Conservation (phyloP, 35 echinoderm and acorn worm genomes). For the Ophiothrix spiculata region DNA sequence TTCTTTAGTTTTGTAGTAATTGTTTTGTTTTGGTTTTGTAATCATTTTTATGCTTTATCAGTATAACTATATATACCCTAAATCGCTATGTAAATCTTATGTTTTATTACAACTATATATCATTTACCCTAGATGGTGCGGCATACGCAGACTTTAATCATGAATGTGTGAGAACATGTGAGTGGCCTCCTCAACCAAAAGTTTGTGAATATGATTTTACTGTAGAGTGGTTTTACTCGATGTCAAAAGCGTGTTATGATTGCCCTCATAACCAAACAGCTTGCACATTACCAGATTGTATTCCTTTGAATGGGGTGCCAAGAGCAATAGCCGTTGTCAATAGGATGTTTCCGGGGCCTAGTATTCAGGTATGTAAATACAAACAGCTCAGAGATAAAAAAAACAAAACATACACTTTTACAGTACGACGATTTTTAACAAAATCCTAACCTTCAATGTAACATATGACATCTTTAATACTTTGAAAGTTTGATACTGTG, state of each 20-base stretch:
- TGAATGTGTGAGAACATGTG: slow-evolving; percentile 47
- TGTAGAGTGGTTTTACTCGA: slow-evolving; percentile 78
- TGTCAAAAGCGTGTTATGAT: slow-evolving; percentile 81
- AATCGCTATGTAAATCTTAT: no score
- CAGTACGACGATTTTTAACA: no score
- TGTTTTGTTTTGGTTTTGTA: no score
- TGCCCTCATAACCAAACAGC: slow-evolving; percentile 60
- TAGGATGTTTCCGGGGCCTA: slow-evolving; percentile 66
- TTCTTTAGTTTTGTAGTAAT: no score
- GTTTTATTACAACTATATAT: no score
- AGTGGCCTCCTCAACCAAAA: slow-evolving; percentile 30
- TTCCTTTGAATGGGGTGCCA: slow-evolving; percentile 65
- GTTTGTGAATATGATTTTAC: slow-evolving; percentile 52
- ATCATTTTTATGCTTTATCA: no score
- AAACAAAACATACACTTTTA: no score
- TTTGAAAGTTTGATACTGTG: no score
- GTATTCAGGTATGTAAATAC: slow-evolving; percentile 45
- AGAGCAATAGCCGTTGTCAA: slow-evolving; percentile 62
- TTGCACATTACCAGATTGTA: slow-evolving; percentile 51
- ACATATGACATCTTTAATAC: no score
- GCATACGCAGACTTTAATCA: slow-evolving; percentile 17
- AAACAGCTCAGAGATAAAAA: neutral
- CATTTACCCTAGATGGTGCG: no score
- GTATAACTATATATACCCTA: no score
- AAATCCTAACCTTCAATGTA: no score